Evolutionary conservation across 2,113 vertebrate species (phyloP), one percentile per base, ranked within the genome.

Genomic region (Cephalopterus ornatus): DNA sequence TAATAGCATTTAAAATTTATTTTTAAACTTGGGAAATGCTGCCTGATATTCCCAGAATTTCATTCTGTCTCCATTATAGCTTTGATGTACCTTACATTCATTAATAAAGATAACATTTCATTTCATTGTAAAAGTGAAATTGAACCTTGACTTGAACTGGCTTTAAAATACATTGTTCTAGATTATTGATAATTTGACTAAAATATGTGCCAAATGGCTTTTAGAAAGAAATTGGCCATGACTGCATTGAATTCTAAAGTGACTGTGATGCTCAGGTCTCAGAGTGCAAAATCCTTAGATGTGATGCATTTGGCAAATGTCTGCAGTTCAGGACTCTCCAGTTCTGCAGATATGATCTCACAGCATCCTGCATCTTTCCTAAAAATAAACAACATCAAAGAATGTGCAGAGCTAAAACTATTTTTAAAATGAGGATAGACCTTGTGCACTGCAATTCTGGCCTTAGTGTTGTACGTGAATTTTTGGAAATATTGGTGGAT

Each of bases 61-160:
- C 93, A 65, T 92, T 95, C 52, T 65, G 41, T 92, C 71, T 93
- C 67, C 35, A 20, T 93, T 92, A 93, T 20, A 83, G 66, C 42
- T 95, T 79, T 90, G 74, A 65, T 63, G 30, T 91, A 92, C 42
- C 68, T 96, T 95, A 63, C 44, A 32, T 85, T 93, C 62, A 87
- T 94, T 95, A 94, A 91, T 94, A 94, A 95, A 89, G 73, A 42
- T 84, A 97, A 93, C 58, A 53, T 84, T 89, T 95, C 59, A 96
- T 93, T 93, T 96, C 49, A 77, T 52, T 95, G 62, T 85, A 68
- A 83, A 95, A 93, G 62, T 86, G 72, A 95, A 94, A 91, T 70
- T 80, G 83, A 93, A 83, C 89, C 79, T 92, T 73, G 67, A 86
- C 76, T 93, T 88, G 58, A 86, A 91, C 83, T 68, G 49, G 59